A percentile compares a stretch with the other conserved stretches of the same genome.
These are phyloP conservation scores for Leucoma salicis DNA, from an alignment of 2,888 invertebrate genomes.

Conservation along the genomic window DNA sequence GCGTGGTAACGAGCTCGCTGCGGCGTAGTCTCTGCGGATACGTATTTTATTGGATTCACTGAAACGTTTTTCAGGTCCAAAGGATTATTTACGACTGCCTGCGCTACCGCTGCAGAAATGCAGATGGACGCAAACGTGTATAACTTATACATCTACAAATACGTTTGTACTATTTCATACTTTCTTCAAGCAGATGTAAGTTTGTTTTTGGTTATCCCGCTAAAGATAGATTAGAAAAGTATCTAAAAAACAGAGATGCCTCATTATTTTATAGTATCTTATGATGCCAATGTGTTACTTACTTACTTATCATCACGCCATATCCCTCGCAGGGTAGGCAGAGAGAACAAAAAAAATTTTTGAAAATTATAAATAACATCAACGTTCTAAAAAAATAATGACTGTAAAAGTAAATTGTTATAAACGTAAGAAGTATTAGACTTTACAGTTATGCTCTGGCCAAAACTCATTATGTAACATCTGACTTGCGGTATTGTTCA, in stretches of 20 bases:
- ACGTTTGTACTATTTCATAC: slow-evolving; percentile 12
- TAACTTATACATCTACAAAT: slow-evolving; percentile 28
- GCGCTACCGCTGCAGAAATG: slow-evolving; percentile 74
- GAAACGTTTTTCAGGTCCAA: slow-evolving; percentile 81
- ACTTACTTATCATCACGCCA: too few species aligned
- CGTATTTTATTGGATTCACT: slow-evolving; percentile 82
- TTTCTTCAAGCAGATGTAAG: slow-evolving; percentile 23
- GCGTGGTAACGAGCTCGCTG: slow-evolving; percentile 80
- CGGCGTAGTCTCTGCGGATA: slow-evolving; percentile 81
- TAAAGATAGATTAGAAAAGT: too few species aligned
- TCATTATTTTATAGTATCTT: too few species aligned
- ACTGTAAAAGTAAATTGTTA: too few species aligned
- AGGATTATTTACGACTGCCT: slow-evolving; percentile 81
- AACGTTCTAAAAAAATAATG: too few species aligned
- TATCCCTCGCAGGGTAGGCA: too few species aligned
- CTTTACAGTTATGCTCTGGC: neutral
- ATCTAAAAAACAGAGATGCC: too few species aligned
- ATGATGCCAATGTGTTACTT: too few species aligned
- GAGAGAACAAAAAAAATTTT: too few species aligned
- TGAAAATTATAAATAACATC: too few species aligned
- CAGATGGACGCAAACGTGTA: slow-evolving; percentile 65
- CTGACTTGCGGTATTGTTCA: slow-evolving; percentile 44
- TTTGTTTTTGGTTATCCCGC: slow-evolving; percentile 11
- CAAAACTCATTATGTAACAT: slow-evolving; percentile 13
- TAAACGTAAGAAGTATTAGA: neutral